Evolutionary conservation across 2,888 invertebrate genomes (phyloP), one percentile per base, ranked within the genome.

Genomic region (Mesochorus sp.): DNA sequence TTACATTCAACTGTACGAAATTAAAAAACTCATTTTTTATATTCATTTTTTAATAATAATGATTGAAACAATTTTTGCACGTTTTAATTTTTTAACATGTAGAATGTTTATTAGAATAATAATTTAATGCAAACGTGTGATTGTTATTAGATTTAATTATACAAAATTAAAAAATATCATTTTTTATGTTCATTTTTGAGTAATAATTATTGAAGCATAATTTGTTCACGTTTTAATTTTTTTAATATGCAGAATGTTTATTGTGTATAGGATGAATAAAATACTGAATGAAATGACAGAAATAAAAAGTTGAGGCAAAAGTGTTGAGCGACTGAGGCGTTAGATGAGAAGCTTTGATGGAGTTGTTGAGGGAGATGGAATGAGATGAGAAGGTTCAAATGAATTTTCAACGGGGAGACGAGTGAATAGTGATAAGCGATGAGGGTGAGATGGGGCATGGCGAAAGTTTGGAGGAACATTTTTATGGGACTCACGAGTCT

Each of bases 401-500:
- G 24, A 17, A 39, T 31, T 17, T n/a, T 19, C 37, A 17, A 19
- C 14, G 34, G 10, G 17, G 55, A 55, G 49, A 68, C 49, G 62
- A 49, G 34, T 19, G 26, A 47, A 73, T 73, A 70, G 70, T 73
- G 57, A 62, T 68, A 68, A 62, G 47, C 28, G 14, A 19, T 12
- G 31, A 55, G 59, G 71, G 68, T 51, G 61, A 17, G 55, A 44
- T 55, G 53, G 37, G 71, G 14, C n/a, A n/a, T n/a, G n/a, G 67
- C 6, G 6, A 68, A 71, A 76, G 61, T 72, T 76, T 76, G 59
- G 53, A 71, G 47, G 51, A 19, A 19, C 21, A 14, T 28, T 67
- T 49, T 6, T 6, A 12, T 17, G 31, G 31, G 42, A 86, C 89
- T 90, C 83, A 90, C 90, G 80, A 90, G 88, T 86, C 84, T 88